Evolutionary conservation across 1,140 invertebrate genomes (phyloP), one percentile per base, ranked within the genome.

Genomic region (Heterodera carotae): DNA sequence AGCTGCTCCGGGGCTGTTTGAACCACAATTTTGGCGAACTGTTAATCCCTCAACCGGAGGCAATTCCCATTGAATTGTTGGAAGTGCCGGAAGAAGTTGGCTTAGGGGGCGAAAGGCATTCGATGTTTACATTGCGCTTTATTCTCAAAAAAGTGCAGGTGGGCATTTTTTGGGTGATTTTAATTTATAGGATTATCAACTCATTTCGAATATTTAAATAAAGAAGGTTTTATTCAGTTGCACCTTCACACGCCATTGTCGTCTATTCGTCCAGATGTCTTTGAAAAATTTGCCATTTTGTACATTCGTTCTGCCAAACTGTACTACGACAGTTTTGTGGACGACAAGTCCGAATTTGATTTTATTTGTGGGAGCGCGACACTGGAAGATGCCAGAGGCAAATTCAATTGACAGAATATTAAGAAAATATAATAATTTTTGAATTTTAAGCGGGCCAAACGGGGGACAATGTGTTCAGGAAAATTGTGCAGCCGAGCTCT

Each of bases 21-120:
- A 91, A 92, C 0, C 93, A 94, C 86, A 98, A 99, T 89, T 91
- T 98, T 60, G 95, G 94, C 22, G 96, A 99, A 88, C 91, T 91
- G 77, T 89, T 96, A 18, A 92, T 93, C 76, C 93, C 94, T 31
- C 75, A 81, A 85, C 82, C 89, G 89, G 39, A 82, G 31, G 82
- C 80, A 29, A 80, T 82, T 77, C 80, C 81, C 76, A 79, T 80
- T 27, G 81, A 77, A 66, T 68, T 83, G 29, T 70, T 88, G 10
- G 69, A 81, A 39, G 73, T 78, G 25, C 80, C 83, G 15, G 73
- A 76, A 15, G 79, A 64, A 59, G 67, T 18, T 48, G 60, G 66
- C 34, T 36, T 75, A 29, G 69, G 22, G 31, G 33, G n/a, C 18
- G 7, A 48, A 39, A 87, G 79, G 62, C 85, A 86, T 68, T 75